Percentiles rank a stretch among this genome's conserved stretches.
phyloP scores from a whole-genome alignment of 2,113 vertebrate species.

The Crotophaga sulcirostris region DNA sequence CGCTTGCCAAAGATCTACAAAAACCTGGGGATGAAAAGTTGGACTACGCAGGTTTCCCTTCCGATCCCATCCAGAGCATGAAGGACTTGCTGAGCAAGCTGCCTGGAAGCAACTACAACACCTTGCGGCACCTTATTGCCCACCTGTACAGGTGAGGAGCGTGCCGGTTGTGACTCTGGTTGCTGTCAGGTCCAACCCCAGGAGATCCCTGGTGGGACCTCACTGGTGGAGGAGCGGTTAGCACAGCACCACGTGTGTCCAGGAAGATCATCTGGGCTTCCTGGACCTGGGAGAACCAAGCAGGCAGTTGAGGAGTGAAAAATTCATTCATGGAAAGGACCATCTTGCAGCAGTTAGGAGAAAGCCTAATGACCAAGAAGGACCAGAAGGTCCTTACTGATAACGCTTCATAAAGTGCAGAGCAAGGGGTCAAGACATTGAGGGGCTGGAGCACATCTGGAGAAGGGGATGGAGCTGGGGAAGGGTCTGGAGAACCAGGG shows the following conservation, averaged over 20 bases:
- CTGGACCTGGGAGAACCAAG: neutral
- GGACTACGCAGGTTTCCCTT: neutral
- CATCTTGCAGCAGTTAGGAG: neutral
- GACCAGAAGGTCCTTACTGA: neutral
- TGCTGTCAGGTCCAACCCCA: accelerated
- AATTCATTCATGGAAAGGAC: neutral
- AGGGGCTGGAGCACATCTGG: too few relatives aligned
- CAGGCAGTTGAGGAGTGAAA: neutral
- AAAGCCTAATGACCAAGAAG: neutral
- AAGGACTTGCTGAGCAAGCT: slow-evolving; percentile 80
- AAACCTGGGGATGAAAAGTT: neutral
- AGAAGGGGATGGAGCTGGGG: too few relatives aligned
- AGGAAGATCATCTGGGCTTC: neutral
- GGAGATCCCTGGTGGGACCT: neutral
- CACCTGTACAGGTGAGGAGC: slow-evolving; percentile 85
- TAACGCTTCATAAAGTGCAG: neutral
- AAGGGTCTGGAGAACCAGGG: too few relatives aligned
- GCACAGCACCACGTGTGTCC: accelerated
- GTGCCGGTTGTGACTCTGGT: neutral
- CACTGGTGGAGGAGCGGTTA: neutral
- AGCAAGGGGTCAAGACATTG: neutral
- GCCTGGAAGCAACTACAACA: slow-evolving; percentile 84
- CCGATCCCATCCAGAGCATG: slow-evolving; percentile 64
- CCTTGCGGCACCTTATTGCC: slow-evolving; percentile 81
- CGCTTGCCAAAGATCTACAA: slow-evolving; percentile 82